phyloP scores from a whole-genome alignment of 1,140 invertebrate genomes.

The Coenobita brevimanus region DNA sequence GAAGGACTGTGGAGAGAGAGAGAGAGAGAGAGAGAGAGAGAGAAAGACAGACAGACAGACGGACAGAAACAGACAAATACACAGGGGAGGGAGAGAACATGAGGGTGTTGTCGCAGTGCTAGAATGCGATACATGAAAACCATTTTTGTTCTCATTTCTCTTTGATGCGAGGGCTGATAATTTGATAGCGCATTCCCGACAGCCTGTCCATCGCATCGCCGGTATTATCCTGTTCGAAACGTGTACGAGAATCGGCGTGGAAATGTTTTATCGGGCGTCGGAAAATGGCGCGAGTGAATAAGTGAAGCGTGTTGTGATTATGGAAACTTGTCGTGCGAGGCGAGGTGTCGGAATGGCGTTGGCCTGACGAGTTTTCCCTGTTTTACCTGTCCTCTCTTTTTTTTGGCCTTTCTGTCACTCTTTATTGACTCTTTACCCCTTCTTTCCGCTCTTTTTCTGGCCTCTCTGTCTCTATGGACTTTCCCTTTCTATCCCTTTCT shows the following conservation, averaged over 20 bases:
- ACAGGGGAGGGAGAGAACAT: not conserved
- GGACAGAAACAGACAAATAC: no score
- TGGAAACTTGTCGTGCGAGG: no score
- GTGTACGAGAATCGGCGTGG: not conserved
- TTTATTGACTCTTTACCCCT: no score
- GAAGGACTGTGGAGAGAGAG: no score
- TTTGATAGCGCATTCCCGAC: not conserved
- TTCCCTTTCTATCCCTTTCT: not conserved
- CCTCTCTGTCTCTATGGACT: not conserved
- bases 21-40: no score
- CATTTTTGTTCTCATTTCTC: slow-evolving; percentile 13
- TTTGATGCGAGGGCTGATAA: slow-evolving; percentile 13
- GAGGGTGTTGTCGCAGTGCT: not conserved
- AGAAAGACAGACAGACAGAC: no score
- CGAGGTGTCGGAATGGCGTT: no score
- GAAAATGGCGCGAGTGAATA: not conserved
- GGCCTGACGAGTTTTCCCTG: not conserved
- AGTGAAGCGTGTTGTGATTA: no score
- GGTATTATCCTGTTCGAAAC: not conserved
- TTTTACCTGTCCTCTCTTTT: not conserved
- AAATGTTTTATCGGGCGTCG: not conserved
- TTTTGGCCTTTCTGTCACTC: not conserved
- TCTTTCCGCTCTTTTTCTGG: no score
- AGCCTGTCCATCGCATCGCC: not conserved
- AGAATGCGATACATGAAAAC: slow-evolving; percentile 17